Evolutionary conservation across 1,140 invertebrate genomes (phyloP).

Genomic region (Drosophila azteca): DNA sequence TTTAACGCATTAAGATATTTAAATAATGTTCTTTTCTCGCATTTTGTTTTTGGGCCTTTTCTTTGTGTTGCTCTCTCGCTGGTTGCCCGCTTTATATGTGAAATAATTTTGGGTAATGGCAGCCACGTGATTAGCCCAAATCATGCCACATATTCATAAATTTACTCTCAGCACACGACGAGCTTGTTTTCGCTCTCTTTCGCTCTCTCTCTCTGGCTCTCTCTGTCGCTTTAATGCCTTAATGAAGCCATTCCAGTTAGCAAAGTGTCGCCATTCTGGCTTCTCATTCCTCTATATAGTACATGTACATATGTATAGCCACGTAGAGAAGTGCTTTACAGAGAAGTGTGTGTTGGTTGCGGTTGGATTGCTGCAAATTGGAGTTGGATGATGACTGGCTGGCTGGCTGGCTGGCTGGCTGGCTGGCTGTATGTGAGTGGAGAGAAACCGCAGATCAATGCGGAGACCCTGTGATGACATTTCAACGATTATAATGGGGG

Average conservation of each 20-base stretch:
- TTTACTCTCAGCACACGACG: constrained; percentile 37
- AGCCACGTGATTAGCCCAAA: constrained; percentile 71
- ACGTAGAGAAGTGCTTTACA: not conserved
- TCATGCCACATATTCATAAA: constrained; percentile 76
- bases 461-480: too few relatives aligned
- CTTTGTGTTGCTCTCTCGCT: constrained; percentile 1
- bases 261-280: constrained; percentile 29
- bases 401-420: too few relatives aligned
- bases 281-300: not conserved
- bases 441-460: too few relatives aligned
- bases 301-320: not conserved
- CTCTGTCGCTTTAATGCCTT: constrained; percentile 16
- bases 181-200: not conserved
- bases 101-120: constrained; percentile 55
- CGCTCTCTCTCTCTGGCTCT: not conserved
- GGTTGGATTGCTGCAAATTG: not conserved
- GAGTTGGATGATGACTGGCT: too few relatives aligned
- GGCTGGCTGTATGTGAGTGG: too few relatives aligned
- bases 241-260: constrained; percentile 43
- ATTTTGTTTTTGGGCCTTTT: not conserved
- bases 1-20: constrained; percentile 80
- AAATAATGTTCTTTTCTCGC: constrained; percentile 58
- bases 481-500: too few relatives aligned
- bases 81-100: constrained; percentile 42
- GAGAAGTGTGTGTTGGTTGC: too few relatives aligned